Base-by-base conservation (phyloP, 2,888 invertebrate genomes). In the Synanthedon tipuliformis region DNA sequence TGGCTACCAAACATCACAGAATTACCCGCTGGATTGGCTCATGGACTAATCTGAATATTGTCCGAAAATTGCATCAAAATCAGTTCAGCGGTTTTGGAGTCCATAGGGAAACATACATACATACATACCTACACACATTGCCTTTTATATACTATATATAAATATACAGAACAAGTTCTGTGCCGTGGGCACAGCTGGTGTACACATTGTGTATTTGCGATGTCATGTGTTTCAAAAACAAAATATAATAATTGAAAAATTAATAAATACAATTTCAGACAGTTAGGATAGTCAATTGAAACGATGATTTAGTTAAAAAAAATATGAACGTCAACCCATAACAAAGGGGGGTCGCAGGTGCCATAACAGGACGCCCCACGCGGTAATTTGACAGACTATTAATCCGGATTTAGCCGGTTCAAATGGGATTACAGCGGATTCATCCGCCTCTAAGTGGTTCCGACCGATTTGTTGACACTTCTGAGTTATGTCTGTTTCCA, bases 351-450 rank as follows among this genome's bases (percentile, higher is more conserved):
- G 75, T 57, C 77, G 67, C 85, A 85, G 85, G 85, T 84, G 85
- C 63, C 59, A 56, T 51, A n/a, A 34, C 51, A 40, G 59, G 70
- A 73, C 66, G 71, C 81, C 82, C 80, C 81, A 61, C 60, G 70
- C 75, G 75, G 64, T 78, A 75, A 83, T 83, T 82, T 84, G 84
- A 84, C 84, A 82, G 84, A 86, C 86, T 78, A 86, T 86, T 86
- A 84, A 85, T 86, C 75, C 84, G 80, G 82, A 80, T 84, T 81
- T 78, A 70, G 69, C 69, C 63, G 69, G 76, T 64, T 72, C 68
- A 63, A 74, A 73, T 64, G 59, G 78, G 80, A 78, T 82, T 75
- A 72, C 68, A 71, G 66, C 61, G 75, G 78, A 73, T 78, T 75
- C 71, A 73, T 65, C 71, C 71, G 65, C 73, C 65, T 70, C 67